Evolutionary conservation across 53 echinoderm and acorn worm species (phyloP).

Genomic region (Mesocentrotus franciscanus): DNA sequence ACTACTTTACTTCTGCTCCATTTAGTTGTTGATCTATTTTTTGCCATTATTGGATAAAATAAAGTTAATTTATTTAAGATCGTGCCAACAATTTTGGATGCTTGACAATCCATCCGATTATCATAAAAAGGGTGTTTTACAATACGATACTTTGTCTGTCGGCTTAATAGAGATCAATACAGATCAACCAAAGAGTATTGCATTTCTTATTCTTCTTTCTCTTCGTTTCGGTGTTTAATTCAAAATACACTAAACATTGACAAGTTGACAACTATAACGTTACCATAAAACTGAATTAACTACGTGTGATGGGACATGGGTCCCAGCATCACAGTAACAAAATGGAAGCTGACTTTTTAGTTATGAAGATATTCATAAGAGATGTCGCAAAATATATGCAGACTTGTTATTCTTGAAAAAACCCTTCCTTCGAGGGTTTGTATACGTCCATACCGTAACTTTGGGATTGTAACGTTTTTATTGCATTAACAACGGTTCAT

Average conservation of each 20-base stretch:
- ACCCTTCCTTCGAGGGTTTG: no score
- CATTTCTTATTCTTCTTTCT: background rate
- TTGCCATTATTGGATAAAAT: background rate
- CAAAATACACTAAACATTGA: no score
- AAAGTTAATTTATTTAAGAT: background rate
- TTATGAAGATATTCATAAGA: background rate
- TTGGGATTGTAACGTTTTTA: no score
- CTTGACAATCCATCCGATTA: background rate
- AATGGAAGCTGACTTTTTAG: background rate
- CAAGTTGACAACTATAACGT: no score
- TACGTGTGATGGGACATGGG: constrained; percentile 3
- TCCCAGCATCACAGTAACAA: background rate
- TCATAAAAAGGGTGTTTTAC: background rate
- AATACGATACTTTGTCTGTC: background rate
- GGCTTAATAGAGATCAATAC: background rate
- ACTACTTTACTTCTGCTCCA: background rate
- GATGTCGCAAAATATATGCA: background rate
- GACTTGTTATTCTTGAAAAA: no score
- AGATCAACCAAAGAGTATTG: background rate
- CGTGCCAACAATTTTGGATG: background rate
- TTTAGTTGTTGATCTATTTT: background rate
- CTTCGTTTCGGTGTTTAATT: background rate
- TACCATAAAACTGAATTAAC: no score
- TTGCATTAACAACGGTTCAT: no score
- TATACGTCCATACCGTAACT: no score